These are phyloP conservation scores for Heliconius ethilla DNA, from an alignment of 2,888 invertebrate genomes.

Conservation along the genomic window DNA sequence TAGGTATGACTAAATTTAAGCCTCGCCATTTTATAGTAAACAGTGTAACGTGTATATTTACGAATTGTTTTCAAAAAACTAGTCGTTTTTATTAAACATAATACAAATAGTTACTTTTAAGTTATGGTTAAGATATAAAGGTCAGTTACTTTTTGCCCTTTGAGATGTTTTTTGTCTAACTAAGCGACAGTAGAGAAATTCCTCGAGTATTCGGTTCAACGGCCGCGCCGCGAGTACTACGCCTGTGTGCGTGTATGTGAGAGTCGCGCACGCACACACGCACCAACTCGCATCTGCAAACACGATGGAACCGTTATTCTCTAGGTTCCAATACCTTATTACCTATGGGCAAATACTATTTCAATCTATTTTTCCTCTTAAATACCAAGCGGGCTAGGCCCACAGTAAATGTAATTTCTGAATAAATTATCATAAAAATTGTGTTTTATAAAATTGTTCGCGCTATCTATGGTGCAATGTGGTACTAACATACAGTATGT, in stretches of 20 bases:
- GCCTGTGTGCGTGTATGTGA: slow-evolving; percentile 65
- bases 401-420: too few species aligned
- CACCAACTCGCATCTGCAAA: slow-evolving; percentile 71
- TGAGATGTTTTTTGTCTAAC: slow-evolving; percentile 68
- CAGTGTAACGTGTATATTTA: background rate
- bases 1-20: background rate
- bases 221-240: slow-evolving; percentile 70
- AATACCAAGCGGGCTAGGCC: slow-evolving; percentile 5
- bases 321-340: slow-evolving; percentile 65
- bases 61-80: background rate
- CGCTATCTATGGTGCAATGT: slow-evolving; percentile 15
- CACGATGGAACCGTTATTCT: slow-evolving; percentile 77
- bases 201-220: slow-evolving; percentile 80
- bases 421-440: background rate
- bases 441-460: background rate
- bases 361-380: slow-evolving; percentile 41
- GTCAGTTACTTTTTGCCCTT: slow-evolving; percentile 46
- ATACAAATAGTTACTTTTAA: background rate
- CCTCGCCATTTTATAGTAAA: background rate
- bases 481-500: slow-evolving; percentile 3
- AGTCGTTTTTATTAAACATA: background rate
- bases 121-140: slow-evolving; percentile 1
- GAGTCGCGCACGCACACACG: slow-evolving; percentile 70
- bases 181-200: slow-evolving; percentile 71
- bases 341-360: slow-evolving; percentile 56